These are phyloP conservation scores for Drosophila mimica DNA, from an alignment of 2,888 invertebrate species.

Conservation along the genomic window DNA sequence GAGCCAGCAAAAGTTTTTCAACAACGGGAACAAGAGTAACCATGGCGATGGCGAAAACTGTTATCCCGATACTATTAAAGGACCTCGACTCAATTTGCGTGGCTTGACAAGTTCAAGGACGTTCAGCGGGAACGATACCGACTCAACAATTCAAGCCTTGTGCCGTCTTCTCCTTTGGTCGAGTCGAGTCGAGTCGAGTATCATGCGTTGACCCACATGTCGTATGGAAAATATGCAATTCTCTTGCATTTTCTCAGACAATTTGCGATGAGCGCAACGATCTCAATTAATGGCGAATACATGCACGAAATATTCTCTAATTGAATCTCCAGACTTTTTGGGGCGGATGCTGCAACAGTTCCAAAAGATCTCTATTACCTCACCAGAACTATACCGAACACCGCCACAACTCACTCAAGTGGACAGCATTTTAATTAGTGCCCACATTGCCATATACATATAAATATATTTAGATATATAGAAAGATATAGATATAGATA, in stretches of 20 bases:
- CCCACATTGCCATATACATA: constrained; percentile 13
- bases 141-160: constrained; percentile 12
- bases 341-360: constrained; percentile 19
- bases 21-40: constrained; percentile 55
- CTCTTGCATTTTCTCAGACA: constrained; percentile 1
- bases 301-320: constrained; percentile 43
- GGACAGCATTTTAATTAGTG: constrained; percentile 68
- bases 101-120: constrained; percentile 80
- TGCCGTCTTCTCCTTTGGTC: not conserved
- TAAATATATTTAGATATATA: not conserved
- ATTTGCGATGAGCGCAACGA: constrained; percentile 17
- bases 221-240: constrained; percentile 41
- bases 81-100: constrained; percentile 38
- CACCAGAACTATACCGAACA: constrained; percentile 5
- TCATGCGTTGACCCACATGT: constrained; percentile 53
- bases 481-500: not conserved
- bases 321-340: constrained; percentile 54
- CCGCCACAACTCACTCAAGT: constrained; percentile 51
- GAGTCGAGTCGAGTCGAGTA: not conserved
- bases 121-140: constrained; percentile 47
- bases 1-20: constrained; percentile 20
- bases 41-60: constrained; percentile 66
- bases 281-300: constrained; percentile 38
- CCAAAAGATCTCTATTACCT: constrained; percentile 13
- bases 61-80: constrained; percentile 66